phyloP scores from a whole-genome alignment of 2,797 vertebrate genomes.

The Morus bassanus region DNA sequence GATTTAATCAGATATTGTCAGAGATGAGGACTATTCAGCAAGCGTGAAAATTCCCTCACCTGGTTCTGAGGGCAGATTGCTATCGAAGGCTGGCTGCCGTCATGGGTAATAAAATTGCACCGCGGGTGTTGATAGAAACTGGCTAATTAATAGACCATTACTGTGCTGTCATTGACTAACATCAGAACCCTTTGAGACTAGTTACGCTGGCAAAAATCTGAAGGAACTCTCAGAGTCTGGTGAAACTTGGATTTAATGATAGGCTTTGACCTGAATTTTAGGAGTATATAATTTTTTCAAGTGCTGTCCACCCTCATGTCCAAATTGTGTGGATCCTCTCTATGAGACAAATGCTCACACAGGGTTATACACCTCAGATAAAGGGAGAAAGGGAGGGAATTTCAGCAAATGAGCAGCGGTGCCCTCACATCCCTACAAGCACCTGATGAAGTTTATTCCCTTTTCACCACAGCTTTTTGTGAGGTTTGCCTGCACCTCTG shows the following conservation, averaged over 20 bases:
- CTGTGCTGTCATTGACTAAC: slow-evolving; percentile 20
- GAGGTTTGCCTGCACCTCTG: not conserved
- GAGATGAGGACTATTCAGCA: slow-evolving; percentile 11
- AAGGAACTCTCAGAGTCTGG: not conserved
- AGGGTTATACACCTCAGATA: not conserved
- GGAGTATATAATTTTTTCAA: not conserved
- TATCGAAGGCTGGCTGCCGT: not conserved
- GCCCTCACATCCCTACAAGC: not conserved
- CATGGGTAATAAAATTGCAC: slow-evolving; percentile 51
- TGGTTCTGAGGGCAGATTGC: slow-evolving; percentile 24
- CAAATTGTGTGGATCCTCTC: not conserved
- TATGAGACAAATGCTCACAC: not conserved
- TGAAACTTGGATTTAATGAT: not conserved
- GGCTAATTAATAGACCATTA: slow-evolving; percentile 64
- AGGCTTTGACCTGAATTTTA: not conserved
- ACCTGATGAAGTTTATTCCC: not conserved
- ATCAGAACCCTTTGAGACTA: slow-evolving; percentile 18
- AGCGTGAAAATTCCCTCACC: slow-evolving; percentile 21
- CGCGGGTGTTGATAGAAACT: slow-evolving; percentile 41
- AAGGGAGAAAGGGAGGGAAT: not conserved
- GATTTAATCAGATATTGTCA: not conserved
- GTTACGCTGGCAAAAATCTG: not conserved
- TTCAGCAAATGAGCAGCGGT: not conserved
- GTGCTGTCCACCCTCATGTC: not conserved
- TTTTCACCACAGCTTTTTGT: not conserved